Evolutionary conservation across 2,888 invertebrate genomes (phyloP), one percentile per base, ranked within the genome.

Genomic region (Epinotia bilunana): DNA sequence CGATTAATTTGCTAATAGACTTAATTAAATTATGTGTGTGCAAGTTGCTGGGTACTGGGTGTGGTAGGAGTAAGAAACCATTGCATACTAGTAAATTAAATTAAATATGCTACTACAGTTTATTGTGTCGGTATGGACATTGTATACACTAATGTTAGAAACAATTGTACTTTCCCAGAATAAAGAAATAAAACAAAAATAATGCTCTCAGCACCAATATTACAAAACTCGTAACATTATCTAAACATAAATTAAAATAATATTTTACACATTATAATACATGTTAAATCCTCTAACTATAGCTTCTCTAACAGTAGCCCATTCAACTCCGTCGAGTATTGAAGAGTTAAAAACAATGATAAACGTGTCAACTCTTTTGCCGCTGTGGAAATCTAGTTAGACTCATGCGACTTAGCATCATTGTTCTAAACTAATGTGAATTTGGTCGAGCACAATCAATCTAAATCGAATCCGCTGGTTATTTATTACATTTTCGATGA

Each of bases 201-300:
- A 73, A 86, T 87, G 87, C 88, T 84, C 81, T 87, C 86, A 86
- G 90, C 91, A 91, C 89, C 90, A 88, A 83, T 84, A 80, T 85
- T 83, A 87, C 80, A 85, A 87, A 85, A 87, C 84, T 85, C 83
- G 80, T 82, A 86, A 87, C 81, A 86, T 87, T 87, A 85, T 84
- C 83, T 87, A 85, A 86, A 87, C 83, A 90, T 89, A 90, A 90
- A 89, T 88, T 88, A 90, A 83, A 85, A 88, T 86, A 87, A 83
- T 81, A 90, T 88, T 88, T 87, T 91, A 91, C 88, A 92, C 87
- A 90, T 91, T 90, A 75, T 75, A 75, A 75, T 92, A 91, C 88
- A 91, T 84, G 87, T 80, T 77, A 80, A 77, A 78, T 77, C 79
- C 64, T 74, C 60, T 70, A 68, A 73, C 46, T 76, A 73, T 76